Evolutionary conservation across 2,113 vertebrate genomes (phyloP).

Genomic region (Rhipidura dahli): DNA sequence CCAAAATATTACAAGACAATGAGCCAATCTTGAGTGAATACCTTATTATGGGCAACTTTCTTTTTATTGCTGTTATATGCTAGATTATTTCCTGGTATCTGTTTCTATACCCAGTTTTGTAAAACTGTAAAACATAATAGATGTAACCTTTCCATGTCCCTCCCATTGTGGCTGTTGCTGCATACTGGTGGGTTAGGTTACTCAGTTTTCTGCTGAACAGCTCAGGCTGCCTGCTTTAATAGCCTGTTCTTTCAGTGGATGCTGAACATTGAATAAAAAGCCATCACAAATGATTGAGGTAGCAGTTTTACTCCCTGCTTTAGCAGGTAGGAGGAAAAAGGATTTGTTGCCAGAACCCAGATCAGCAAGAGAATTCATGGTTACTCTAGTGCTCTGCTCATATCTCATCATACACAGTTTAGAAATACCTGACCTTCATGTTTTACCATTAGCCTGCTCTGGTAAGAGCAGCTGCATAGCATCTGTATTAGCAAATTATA

Average conservation of each 20-base stretch:
- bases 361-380: neutral
- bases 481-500: neutral
- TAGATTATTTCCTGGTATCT: conserved; percentile 38
- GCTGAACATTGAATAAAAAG: neutral
- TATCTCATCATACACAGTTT: neutral
- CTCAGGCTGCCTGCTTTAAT: conserved; percentile 16
- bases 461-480: conserved; percentile 1
- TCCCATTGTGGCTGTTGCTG: conserved; percentile 50
- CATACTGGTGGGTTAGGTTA: conserved; percentile 47
- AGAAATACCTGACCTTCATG: neutral
- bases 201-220: neutral
- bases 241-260: neutral
- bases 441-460: neutral
- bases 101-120: conserved; percentile 36
- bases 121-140: conserved; percentile 47
- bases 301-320: neutral
- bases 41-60: conserved; percentile 9
- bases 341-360: neutral
- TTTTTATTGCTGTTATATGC: conserved; percentile 11
- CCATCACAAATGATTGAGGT: neutral
- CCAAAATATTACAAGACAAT: neutral
- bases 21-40: neutral
- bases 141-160: conserved; percentile 45
- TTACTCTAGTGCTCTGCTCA: neutral
- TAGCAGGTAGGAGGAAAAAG: neutral